These are phyloP conservation scores for Mus caroli DNA, from an alignment of 2,797 vertebrate genomes.

Conservation along the genomic window DNA sequence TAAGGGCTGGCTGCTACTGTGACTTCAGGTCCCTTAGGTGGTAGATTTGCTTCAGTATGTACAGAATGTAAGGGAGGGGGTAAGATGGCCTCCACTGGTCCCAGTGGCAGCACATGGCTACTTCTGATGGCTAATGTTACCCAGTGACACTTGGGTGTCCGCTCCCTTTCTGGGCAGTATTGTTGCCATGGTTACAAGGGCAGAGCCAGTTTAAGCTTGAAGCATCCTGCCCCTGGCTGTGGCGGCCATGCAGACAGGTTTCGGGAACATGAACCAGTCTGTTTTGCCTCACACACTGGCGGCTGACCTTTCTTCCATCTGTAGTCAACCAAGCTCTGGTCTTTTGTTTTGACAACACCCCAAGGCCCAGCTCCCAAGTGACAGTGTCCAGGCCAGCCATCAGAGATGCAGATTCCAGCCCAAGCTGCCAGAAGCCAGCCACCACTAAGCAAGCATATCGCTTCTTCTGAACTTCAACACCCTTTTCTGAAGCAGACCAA, in stretches of 20 bases:
- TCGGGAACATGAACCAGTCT: background rate
- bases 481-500: background rate
- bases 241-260: background rate
- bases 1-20: background rate
- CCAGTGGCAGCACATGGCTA: background rate
- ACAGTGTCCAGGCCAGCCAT: conserved; percentile 56
- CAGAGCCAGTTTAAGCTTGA: background rate
- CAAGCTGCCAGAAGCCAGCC: background rate
- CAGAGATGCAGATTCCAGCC: background rate
- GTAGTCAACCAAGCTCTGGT: background rate
- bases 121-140: background rate
- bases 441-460: no score
- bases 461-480: background rate
- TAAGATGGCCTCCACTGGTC: background rate
- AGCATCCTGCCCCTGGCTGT: background rate
- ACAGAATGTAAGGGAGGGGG: accelerated
- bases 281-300: background rate
- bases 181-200: conserved; percentile 23
- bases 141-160: background rate
- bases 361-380: background rate
- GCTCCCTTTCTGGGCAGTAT: background rate
- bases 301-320: background rate
- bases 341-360: conserved; percentile 23
- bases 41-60: background rate
- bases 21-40: background rate